Base-by-base conservation (phyloP, 2,797 vertebrate genomes). In the Pogonophryne albipinna region DNA sequence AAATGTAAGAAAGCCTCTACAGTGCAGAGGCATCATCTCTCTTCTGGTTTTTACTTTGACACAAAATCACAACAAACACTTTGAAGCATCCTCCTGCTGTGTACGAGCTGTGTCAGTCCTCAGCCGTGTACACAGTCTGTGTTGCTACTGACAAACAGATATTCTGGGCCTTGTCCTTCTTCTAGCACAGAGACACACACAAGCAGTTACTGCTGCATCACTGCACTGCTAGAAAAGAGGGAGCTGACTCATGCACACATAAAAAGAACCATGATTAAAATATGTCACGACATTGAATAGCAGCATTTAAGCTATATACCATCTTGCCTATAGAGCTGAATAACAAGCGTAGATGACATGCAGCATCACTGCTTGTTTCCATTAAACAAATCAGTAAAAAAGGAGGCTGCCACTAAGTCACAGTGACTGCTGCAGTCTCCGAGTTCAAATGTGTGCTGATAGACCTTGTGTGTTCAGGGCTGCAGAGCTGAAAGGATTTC, bases 401-500 rank as follows among this genome's bases (percentile, higher is more conserved):
- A 4, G 23, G 50, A 74, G 53, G 65, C 56, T 59, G 74, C 70
- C 58, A 59, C 75, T 14, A 17, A 74, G 67, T 69, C 64, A 45
- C 46, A 23, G 63, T 27, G 75, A 86, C 79, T 80, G 61, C 85
- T 88, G 87, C 87, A 89, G 86, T 82, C 71, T 59, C 71, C 11
- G 50, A 76, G 74, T 73, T 88, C 63, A 74, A 62, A 81, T 56
- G 71, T 74, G 74, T 31, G 50, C 51, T 1, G 38, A 81, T 64
- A 63, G 72, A 80, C 73, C 46, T 71, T 57, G 75, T 64, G 71
- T 19, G 51, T 74, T 82, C 41, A 44, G 64, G 65, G 50, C 62
- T 66, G 79, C 66, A 66, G 72, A 68, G 73, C 66, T 78, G 64
- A 84, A 47, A 83, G 69, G 71, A 83, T 70, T 87, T 76, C 78